Percentiles rank a stretch among this genome's conserved stretches.
Conservation (phyloP, 2,888 invertebrate species). For the Volucella bombylans region DNA sequence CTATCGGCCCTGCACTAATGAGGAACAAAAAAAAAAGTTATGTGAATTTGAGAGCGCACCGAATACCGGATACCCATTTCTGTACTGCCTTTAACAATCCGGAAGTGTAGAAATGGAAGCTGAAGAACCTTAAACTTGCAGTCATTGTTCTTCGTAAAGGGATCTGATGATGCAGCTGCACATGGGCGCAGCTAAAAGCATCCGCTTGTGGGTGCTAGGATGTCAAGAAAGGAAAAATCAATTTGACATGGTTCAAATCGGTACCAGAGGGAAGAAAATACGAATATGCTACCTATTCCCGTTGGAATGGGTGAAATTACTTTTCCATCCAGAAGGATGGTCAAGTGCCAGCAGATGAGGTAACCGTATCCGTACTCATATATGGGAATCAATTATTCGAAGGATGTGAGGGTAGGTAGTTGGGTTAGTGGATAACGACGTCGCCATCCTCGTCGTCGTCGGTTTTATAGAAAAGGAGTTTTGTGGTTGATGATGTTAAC, state of each 20-base stretch:
- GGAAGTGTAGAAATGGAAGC: slow-evolving; percentile 25
- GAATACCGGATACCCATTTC: slow-evolving; percentile 65
- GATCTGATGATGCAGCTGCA: neutral
- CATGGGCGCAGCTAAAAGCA: slow-evolving; percentile 8
- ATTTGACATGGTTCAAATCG: slow-evolving; percentile 58
- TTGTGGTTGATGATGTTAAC: neutral
- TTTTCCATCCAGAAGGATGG: slow-evolving; percentile 27
- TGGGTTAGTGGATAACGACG: too few relatives aligned
- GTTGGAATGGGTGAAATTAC: slow-evolving; percentile 26
- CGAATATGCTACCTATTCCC: neutral
- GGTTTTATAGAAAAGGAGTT: neutral
- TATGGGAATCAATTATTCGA: slow-evolving; percentile 62
- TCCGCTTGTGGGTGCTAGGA: slow-evolving; percentile 17
- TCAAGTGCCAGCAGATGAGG: neutral
- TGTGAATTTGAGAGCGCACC: slow-evolving; percentile 33
- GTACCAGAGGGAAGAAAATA: slow-evolving; percentile 16
- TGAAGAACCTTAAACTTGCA: slow-evolving; percentile 67
- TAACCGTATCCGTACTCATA: neutral
- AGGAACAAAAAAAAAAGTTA: slow-evolving; percentile 54
- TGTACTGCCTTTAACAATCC: slow-evolving; percentile 6
- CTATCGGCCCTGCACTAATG: slow-evolving; percentile 46
- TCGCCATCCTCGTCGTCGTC: neutral
- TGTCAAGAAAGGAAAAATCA: slow-evolving; percentile 40
- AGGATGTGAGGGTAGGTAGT: slow-evolving; percentile 40
- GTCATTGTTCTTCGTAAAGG: slow-evolving; percentile 40